These are phyloP conservation scores for Gnatocerus cornutus DNA, from an alignment of 2,888 invertebrate species.

Conservation along the genomic window DNA sequence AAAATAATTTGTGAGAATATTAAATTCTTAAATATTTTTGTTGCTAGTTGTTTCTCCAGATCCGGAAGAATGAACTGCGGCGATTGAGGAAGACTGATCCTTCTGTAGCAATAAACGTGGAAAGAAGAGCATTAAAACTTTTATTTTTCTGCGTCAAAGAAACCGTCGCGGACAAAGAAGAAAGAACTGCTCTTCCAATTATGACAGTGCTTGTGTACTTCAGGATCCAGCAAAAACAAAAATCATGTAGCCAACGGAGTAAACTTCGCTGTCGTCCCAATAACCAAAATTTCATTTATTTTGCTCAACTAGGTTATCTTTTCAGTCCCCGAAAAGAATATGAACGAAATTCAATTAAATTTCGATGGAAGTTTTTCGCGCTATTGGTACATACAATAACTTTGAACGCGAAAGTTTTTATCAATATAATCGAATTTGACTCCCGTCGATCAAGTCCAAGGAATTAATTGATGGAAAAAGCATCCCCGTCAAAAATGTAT, in stretches of 20 bases:
- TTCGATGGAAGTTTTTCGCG: slow-evolving; percentile 7
- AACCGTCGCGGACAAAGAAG: slow-evolving; percentile 73
- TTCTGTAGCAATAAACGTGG: slow-evolving; percentile 70
- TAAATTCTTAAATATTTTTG: no score
- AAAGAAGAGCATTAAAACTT: slow-evolving; percentile 65
- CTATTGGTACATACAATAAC: slow-evolving; percentile 11
- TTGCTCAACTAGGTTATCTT: slow-evolving; percentile 1
- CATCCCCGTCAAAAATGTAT: slow-evolving; percentile 65
- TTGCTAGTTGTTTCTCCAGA: no score
- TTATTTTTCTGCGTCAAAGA: slow-evolving; percentile 64
- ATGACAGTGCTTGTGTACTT: slow-evolving; percentile 56
- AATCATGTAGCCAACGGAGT: slow-evolving; percentile 10
- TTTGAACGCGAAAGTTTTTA: slow-evolving; percentile 27
- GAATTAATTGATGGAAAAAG: slow-evolving; percentile 56
- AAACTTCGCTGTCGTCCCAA: background rate
- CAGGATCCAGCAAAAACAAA: slow-evolving; percentile 68
- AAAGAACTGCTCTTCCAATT: slow-evolving; percentile 74
- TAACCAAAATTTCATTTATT: slow-evolving; percentile 17
- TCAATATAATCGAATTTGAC: slow-evolving; percentile 4
- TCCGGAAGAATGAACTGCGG: no score
- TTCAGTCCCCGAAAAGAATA: slow-evolving; percentile 11
- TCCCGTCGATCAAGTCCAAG: slow-evolving; percentile 55
- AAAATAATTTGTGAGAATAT: no score
- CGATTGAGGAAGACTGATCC: slow-evolving; percentile 73
- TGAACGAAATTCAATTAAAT: slow-evolving; percentile 41